These are phyloP conservation scores for Oscheius myriophilus DNA, from an alignment of 2,888 invertebrate species.

Conservation along the genomic window DNA sequence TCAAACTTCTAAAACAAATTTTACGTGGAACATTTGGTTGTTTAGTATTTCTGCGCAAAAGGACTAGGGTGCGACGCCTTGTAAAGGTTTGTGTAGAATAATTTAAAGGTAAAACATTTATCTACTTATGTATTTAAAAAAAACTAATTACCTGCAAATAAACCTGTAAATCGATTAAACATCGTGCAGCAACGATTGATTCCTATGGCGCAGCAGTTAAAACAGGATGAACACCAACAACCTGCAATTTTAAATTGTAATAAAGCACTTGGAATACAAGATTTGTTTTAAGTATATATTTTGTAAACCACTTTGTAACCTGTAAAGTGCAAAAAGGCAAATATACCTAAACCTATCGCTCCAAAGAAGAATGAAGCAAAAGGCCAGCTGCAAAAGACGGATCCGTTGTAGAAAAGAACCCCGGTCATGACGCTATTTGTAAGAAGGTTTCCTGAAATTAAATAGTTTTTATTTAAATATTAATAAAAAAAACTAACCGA, in stretches of 20 bases:
- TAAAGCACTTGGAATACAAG: too few species aligned
- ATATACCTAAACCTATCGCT: slow-evolving; percentile 13
- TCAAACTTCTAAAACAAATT: too few species aligned
- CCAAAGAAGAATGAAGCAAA: slow-evolving; percentile 4
- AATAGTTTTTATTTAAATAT: not conserved
- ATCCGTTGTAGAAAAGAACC: slow-evolving; percentile 21
- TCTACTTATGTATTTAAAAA: too few species aligned
- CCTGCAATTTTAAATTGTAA: too few species aligned
- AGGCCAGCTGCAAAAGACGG: slow-evolving; percentile 20
- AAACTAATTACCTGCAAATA: slow-evolving; percentile 7
- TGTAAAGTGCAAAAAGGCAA: too few species aligned
- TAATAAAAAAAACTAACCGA: slow-evolving; percentile 1
- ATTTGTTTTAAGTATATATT: too few species aligned
- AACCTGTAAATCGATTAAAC: slow-evolving; percentile 10
- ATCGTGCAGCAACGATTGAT: slow-evolving; percentile 21
- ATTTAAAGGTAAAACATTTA: too few species aligned
- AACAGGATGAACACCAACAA: slow-evolving; percentile 22
- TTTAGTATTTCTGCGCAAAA: too few species aligned
- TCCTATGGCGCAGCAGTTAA: slow-evolving; percentile 19
- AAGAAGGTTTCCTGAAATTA: slow-evolving; percentile 11
- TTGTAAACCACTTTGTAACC: too few species aligned
- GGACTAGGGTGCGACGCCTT: too few species aligned
- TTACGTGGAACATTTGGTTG: too few species aligned
- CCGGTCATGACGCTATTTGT: slow-evolving; percentile 16
- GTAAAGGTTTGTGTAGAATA: too few species aligned